Evolutionary conservation across 2,888 invertebrate genomes (phyloP).

Genomic region (Leucophora obtusa): DNA sequence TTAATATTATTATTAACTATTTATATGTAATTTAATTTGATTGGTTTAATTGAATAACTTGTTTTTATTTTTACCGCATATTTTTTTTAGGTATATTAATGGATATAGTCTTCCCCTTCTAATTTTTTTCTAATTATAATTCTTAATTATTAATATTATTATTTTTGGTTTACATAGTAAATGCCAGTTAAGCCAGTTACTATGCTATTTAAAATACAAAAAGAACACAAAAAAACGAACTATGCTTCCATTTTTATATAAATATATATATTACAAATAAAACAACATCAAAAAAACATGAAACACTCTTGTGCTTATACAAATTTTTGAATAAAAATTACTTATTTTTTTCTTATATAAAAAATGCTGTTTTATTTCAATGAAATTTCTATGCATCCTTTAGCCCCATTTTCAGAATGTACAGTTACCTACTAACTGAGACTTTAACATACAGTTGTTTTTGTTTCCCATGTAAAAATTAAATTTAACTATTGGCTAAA

Average conservation of each 20-base stretch:
- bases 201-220: conserved; percentile 63
- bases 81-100: conserved; percentile 61
- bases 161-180: conserved; percentile 60
- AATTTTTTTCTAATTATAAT: conserved; percentile 45
- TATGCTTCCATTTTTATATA: conserved; percentile 67
- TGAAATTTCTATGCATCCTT: too few species aligned
- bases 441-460: too few species aligned
- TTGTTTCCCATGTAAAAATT: too few species aligned
- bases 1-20: conserved; percentile 61
- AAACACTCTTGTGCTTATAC: conserved; percentile 65
- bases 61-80: conserved; percentile 61
- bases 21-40: conserved; percentile 60
- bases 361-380: conserved; percentile 19
- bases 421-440: too few species aligned
- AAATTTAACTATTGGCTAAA: too few species aligned
- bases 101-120: conserved; percentile 60
- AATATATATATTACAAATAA: conserved; percentile 32
- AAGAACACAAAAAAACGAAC: conserved; percentile 51
- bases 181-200: conserved; percentile 61
- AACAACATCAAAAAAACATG: conserved; percentile 41
- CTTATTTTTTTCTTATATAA: conserved; percentile 60
- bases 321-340: conserved; percentile 65
- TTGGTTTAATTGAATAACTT: conserved; percentile 63
- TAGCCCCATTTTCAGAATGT: too few species aligned
- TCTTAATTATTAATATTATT: conserved; percentile 38